Base-by-base conservation (phyloP, 1,140 invertebrate species). In the Cotesia typhae region DNA sequence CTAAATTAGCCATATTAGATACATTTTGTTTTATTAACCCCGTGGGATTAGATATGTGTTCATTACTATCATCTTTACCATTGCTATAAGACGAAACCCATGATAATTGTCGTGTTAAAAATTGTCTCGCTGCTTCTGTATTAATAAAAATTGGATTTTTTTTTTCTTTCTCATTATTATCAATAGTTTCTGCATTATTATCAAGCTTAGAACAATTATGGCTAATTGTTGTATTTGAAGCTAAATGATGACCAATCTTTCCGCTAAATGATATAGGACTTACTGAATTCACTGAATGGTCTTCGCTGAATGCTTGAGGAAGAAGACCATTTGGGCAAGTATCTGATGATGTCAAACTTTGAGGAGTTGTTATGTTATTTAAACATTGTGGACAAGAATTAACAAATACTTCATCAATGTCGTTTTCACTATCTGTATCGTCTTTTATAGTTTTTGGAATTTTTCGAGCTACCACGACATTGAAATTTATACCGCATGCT, bases 11-110 rank as follows among this genome's bases (percentile, higher is more conserved):
- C 77, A 93, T 89, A 80, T 91, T 93, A n/a, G 90, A 91, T 5
- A 92, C 91, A 86, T 92, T 93, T 82, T 92, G 90, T 81, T 91
- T 91, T 14, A 92, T 90, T 63, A 92, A 87, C 81, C 89, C 89
- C 6, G 90, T 91, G 3, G 91, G 90, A 55, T 71, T 68, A 4
- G 73, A 55, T 35, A 65, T 64, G 14, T 67, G 36, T 36, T 92
- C 81, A 77, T 91, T 64, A 14, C 9, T 89, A 77, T 92, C 90
- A 80, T 93, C 91, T 37, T 90, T 90, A 35, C 88, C 88, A 73
- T 84, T 85, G 14, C 84, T 81, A 66, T 85, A 87, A 51, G 90
- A 91, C 1, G 89, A 90, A 60, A 93, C 91, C 90, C 91, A 93
- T 52, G 91, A 94, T 61, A 92, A 84, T 81, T 92, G 92, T 80